Base-by-base conservation (phyloP, 2,797 vertebrate genomes). In the Echeneis naucrates region DNA sequence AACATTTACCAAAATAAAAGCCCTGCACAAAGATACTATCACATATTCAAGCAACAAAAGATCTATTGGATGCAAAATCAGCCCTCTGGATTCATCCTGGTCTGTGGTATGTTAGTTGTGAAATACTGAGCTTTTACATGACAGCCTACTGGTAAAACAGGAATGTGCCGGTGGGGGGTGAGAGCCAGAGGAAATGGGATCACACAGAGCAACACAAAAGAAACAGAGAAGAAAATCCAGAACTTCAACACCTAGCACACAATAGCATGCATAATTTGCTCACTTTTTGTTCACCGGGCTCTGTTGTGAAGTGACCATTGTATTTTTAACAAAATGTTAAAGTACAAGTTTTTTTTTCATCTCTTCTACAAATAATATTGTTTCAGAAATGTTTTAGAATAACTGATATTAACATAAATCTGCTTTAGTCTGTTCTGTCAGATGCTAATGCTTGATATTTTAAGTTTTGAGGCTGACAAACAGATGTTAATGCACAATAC, bases 81-180 rank as follows among this genome's bases (percentile, higher is more conserved):
- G 42, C 19, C 38, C 59, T 73, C 23, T 38, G 58, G 32, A 66
- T 70, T 77, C 33, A 44, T 61, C 60, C 57, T 54, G 24, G 45
- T 30, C 48, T 78, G 73, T 72, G 86, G 89, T 84, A 90, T 89
- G 87, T 73, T 60, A 3, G 80, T 91, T 93, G 91, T 92, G 90
- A 93, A 93, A 93, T 60, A 35, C 52, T 66, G 53, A 87, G 76
- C 60, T 38, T 89, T 81, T 75, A 62, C 76, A 77, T 72, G 85
- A 92, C 88, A 83, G 84, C 82, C 86, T 89, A 90, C 92, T 92
- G 90, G 91, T 92, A 90, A 88, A 92, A 93, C 90, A 91, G 90
- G 92, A 93, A 91, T 91, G 69, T 84, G 82, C 63, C 56, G 65
- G 84, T 70, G 72, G 87, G 82, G 88, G 89, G 80, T 86, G 84